Evolutionary conservation across 2,113 vertebrate species (phyloP).

Genomic region (Gymnarchus niloticus): DNA sequence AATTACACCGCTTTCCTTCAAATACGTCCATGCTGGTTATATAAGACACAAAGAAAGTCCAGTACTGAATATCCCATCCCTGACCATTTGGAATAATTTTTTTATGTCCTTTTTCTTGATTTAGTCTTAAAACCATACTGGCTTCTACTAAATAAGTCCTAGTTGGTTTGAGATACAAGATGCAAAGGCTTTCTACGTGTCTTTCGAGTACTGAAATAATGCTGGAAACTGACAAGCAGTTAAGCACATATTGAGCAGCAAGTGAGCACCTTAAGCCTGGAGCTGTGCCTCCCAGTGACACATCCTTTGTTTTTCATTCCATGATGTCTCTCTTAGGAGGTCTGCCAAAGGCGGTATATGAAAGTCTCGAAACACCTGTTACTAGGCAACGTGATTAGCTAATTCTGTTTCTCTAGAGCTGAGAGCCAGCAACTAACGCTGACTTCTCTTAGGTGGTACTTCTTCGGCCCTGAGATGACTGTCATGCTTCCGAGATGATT

Average conservation of each 20-base stretch:
- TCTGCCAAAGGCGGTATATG: neutral
- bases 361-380: constrained; percentile 18
- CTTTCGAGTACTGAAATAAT: neutral
- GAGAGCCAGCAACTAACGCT: neutral
- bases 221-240: neutral
- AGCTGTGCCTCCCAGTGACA: neutral
- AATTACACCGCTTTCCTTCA: neutral
- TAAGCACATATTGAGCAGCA: neutral
- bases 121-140: no score
- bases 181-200: neutral
- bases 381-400: constrained; percentile 20
- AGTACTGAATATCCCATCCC: no score
- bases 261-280: neutral
- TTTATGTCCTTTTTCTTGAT: no score
- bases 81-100: no score
- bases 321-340: neutral
- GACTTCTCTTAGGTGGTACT: neutral
- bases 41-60: no score
- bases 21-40: no score
- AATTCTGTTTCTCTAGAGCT: neutral
- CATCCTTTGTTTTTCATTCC: neutral
- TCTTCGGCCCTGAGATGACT: neutral
- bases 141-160: no score
- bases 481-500: neutral
- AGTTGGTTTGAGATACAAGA: neutral